phyloP scores from a whole-genome alignment of 2,797 vertebrate species.

The Nannoperca australis region DNA sequence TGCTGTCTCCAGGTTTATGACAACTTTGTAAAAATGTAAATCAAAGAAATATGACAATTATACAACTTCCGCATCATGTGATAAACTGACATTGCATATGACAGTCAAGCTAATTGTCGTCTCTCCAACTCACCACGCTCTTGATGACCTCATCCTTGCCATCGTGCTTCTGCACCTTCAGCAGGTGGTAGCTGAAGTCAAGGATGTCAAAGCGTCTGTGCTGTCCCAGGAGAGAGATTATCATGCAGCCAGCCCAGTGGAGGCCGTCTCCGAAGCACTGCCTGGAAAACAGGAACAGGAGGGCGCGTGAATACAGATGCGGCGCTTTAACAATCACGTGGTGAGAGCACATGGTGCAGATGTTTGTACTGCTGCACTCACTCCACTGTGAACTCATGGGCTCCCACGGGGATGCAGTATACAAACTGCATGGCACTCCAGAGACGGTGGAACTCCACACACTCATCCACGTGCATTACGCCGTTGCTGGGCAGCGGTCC shows the following conservation, averaged over 20 bases:
- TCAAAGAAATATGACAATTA: neutral
- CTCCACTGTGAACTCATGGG: constrained; percentile 98
- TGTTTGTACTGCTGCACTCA: constrained; percentile 78
- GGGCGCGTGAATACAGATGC: neutral
- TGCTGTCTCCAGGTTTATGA: neutral
- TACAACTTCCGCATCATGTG: too few species aligned
- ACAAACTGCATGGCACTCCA: constrained; percentile 99
- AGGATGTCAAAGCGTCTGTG: constrained; percentile 96
- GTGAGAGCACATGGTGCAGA: neutral
- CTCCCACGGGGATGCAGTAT: constrained; percentile 98
- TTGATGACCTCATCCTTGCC: constrained; percentile 98
- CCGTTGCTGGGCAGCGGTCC: constrained; percentile 97
- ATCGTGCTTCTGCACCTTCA: constrained; percentile 98
- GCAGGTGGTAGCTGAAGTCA: constrained; percentile 98
- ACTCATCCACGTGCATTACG: constrained; percentile 99
- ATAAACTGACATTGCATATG: neutral
- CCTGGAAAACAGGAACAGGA: constrained; percentile 71
- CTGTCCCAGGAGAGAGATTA: constrained; percentile 95
- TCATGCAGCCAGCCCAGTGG: constrained; percentile 99
- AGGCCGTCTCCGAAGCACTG: constrained; percentile 98
- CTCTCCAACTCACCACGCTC: constrained; percentile 91
- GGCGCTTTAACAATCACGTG: neutral
- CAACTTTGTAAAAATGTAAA: neutral
- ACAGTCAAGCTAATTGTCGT: neutral
- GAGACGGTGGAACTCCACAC: constrained; percentile 97